A percentile compares a stretch with the other conserved stretches of the same genome.
These are phyloP conservation scores for Chelon labrosus DNA, from an alignment of 2,797 vertebrate genomes.

Conservation along the genomic window DNA sequence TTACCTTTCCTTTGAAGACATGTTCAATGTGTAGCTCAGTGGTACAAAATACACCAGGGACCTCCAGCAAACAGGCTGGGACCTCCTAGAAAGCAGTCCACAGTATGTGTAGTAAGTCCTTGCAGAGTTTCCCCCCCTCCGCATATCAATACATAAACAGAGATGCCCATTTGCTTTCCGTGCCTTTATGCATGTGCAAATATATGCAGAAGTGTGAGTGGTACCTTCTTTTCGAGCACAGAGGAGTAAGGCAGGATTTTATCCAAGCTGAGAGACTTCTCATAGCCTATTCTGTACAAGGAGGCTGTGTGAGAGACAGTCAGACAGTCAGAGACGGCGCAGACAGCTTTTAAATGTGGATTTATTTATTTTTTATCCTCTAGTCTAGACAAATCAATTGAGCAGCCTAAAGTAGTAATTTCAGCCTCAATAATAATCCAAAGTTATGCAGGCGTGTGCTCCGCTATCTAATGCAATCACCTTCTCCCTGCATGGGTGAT, in stretches of 20 bases:
- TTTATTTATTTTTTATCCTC: not conserved
- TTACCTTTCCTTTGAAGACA: constrained; percentile 89
- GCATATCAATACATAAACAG: constrained; percentile 7
- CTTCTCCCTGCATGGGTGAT: constrained; percentile 9
- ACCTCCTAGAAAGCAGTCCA: constrained; percentile 68
- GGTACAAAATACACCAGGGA: constrained; percentile 89
- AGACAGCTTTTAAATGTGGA: constrained; percentile 14
- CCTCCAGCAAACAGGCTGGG: constrained; percentile 75
- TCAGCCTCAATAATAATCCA: constrained; percentile 36
- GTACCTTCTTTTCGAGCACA: constrained; percentile 84
- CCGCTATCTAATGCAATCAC: constrained; percentile 26
- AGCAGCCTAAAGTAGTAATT: constrained; percentile 15
- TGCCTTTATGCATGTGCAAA: constrained; percentile 17
- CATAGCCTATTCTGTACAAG: constrained; percentile 88
- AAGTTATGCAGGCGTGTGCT: constrained; percentile 37
- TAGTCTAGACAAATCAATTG: constrained; percentile 18
- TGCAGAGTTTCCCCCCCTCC: not conserved
- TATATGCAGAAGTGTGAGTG: constrained; percentile 5
- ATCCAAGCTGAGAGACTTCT: constrained; percentile 86
- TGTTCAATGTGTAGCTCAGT: constrained; percentile 88
- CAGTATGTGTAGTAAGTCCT: too few relatives aligned
- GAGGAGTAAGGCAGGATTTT: constrained; percentile 92
- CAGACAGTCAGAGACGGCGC: constrained; percentile 11
- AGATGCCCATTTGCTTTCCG: not conserved
- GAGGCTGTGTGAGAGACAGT: constrained; percentile 84